Base-by-base conservation (phyloP, 2,113 vertebrate species). In the Clarias batrachus region DNA sequence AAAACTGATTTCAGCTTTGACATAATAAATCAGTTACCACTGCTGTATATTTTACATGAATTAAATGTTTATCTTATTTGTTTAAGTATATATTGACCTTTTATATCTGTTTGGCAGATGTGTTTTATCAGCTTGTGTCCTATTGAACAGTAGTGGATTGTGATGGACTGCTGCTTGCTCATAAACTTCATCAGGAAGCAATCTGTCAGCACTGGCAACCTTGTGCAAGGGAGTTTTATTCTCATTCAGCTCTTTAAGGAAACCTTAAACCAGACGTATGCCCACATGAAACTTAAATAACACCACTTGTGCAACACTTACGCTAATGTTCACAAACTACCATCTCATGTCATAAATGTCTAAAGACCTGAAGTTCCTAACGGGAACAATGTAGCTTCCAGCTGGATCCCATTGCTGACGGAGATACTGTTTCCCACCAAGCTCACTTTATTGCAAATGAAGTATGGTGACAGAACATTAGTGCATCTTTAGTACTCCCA, bases 71-170 rank as follows among this genome's bases (percentile, higher is more conserved):
- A 21, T 13, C 11, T 41, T 4, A 2, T 73, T 73, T 73, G 48
- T 10, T 41, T 73, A 4, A 33, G 68, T 71, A 71, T 71, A 19
- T 37, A 41, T 73, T 37, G 8, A 73, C 91, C 88, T 92, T 93
- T 93, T 92, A 91, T 88, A 82, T 87, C 88, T 90, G 86, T 88
- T 90, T 90, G 87, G 87, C 91, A 92, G 91, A 93, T 92, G 92
- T 90, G 92, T 93, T 94, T 94, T 91, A 94, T 85, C 85, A 91
- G 90, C 83, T 62, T 30, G 25, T 86, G 90, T 71, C 70, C 70
- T 41, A 21, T 11, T 21, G 70, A 21, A 87, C 70, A 65, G 78
- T 80, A 85, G 90, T 77, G 76, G 19, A 37, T 74, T 83, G 25
- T 71, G 84, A 81, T 83, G 66, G 83, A 81, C 17, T 78, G 71